Percentiles rank a stretch among this genome's conserved stretches.
phyloP scores from a whole-genome alignment of 2,797 vertebrate species.

The Enteromius anoplus region DNA sequence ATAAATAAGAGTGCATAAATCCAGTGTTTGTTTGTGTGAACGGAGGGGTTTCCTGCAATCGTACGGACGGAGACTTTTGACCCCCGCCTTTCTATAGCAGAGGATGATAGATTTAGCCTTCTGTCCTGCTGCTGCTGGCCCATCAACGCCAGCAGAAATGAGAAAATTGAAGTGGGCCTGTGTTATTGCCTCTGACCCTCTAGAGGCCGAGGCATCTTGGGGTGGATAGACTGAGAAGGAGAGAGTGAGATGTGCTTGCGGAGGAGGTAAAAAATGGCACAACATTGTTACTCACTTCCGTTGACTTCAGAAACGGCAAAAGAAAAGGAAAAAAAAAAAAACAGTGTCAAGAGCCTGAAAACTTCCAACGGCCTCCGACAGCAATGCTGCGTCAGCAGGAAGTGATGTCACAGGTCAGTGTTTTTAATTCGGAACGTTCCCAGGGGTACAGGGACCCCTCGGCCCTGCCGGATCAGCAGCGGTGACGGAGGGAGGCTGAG shows the following conservation, averaged over 20 bases:
- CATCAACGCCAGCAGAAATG: conserved; percentile 79
- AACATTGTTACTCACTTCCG: conserved; percentile 65
- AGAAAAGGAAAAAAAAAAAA: conserved; percentile 60
- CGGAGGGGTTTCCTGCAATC: conserved; percentile 69
- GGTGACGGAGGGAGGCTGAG: conserved; percentile 62
- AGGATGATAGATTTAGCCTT: conserved; percentile 79
- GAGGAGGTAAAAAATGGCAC: conserved; percentile 77
- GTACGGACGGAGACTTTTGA: conserved; percentile 71
- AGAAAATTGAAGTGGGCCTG: conserved; percentile 76
- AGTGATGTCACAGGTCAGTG: conserved; percentile 75
- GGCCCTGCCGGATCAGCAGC: conserved; percentile 67
- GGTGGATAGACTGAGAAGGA: conserved; percentile 44
- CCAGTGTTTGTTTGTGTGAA: neutral
- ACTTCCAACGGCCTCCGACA: conserved; percentile 61
- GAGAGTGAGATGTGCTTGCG: conserved; percentile 38
- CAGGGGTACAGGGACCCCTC: conserved; percentile 69
- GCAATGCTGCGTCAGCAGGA: conserved; percentile 69
- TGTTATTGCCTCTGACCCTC: conserved; percentile 78
- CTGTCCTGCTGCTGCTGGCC: conserved; percentile 81
- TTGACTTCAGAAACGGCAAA: conserved; percentile 61
- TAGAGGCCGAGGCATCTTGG: conserved; percentile 42
- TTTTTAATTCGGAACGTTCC: conserved; percentile 67
- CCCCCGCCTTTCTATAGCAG: conserved; percentile 71
- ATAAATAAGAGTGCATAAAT: conserved; percentile 73
- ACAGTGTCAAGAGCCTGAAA: conserved; percentile 37